Base-by-base conservation (phyloP, 2,797 vertebrate species). In the Takifugu rubripes region DNA sequence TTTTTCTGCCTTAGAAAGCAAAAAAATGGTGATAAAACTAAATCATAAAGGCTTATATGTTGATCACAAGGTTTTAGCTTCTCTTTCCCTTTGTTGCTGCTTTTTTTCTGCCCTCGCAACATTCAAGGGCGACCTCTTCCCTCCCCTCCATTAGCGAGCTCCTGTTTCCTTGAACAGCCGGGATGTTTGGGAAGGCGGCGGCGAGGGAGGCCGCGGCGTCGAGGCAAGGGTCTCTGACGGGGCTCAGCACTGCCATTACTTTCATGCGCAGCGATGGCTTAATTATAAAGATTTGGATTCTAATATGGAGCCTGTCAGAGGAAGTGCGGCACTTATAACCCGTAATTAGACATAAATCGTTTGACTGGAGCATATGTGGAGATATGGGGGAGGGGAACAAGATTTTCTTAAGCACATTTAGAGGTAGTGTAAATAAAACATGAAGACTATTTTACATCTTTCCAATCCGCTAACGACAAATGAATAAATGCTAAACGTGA, bases 221-320 rank as follows among this genome's bases (percentile, higher is more conserved):
- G 88, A 90, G 86, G 90, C 79, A 85, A 77, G 61, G 77, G 75
- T 74, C 84, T 84, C 77, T 85, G 86, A 87, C 78, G 70, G 80
- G 73, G 72, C 76, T 21, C 82, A 68, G 83, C 77, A 86, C 78
- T 71, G 75, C 85, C 86, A 87, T 87, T 91, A 87, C 80, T 88
- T 87, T 83, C 85, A 86, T 85, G 84, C 74, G 74, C 79, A 81
- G 64, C 76, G 87, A 90, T 87, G 88, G 84, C 86, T 91, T 92
- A 91, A 92, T 92, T 90, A 91, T 90, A 88, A 40, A 88, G 88
- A 88, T 80, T 86, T 85, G 79, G 85, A 87, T 89, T 88, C 85
- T 86, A 87, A 88, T 85, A 86, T 84, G 78, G 81, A 88, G 81
- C 75, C 83, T 89, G 82, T 85, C 68, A 84, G 74, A 83, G 84